phyloP scores from a whole-genome alignment of 2,113 vertebrate genomes.

The Pycnonotus jocosus region DNA sequence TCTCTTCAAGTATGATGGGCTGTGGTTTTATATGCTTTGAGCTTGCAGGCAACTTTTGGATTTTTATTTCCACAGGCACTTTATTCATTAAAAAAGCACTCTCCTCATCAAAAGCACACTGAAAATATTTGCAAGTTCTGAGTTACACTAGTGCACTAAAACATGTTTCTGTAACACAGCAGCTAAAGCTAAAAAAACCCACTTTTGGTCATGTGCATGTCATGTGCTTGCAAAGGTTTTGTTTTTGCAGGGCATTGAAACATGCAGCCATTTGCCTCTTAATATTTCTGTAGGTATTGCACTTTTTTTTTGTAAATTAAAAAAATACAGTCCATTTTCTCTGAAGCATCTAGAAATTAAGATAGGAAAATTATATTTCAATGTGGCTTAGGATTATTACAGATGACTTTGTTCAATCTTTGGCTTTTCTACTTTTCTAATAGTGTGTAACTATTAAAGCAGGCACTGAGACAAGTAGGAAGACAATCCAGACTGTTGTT shows the following conservation, averaged over 20 bases:
- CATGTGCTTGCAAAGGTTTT: fast-evolving
- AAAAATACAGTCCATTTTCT: neutral
- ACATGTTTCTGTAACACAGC: neutral
- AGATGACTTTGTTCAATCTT: neutral
- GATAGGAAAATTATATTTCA: neutral
- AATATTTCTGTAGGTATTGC: neutral
- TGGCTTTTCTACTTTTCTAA: neutral
- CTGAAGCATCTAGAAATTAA: neutral
- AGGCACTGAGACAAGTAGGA: neutral
- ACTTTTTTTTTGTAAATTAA: neutral
- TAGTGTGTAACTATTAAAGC: neutral
- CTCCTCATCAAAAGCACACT: neutral
- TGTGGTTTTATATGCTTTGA: neutral
- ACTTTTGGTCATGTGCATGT: neutral
- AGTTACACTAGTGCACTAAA: neutral
- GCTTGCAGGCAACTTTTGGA: neutral
- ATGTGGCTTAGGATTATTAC: neutral
- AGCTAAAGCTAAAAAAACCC: neutral
- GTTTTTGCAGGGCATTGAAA: neutral
- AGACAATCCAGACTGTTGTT: neutral
- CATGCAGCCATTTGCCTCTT: neutral
- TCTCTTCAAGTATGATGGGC: neutral
- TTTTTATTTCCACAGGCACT: conserved; percentile 22
- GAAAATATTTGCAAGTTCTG: neutral
- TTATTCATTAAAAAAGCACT: neutral